Conservation (phyloP, 2,888 invertebrate species). For the Noctua pronuba region DNA sequence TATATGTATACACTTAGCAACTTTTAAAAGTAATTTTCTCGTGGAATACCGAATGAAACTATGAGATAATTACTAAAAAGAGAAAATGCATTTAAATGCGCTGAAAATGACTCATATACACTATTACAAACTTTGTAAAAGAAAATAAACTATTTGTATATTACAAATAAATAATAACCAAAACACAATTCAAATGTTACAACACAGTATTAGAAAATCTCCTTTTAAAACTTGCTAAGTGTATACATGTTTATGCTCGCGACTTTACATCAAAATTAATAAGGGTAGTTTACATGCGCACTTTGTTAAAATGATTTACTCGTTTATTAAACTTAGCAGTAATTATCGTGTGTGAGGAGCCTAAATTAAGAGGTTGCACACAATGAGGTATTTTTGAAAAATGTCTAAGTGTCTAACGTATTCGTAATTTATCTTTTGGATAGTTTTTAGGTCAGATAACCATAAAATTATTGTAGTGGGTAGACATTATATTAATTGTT, state of each 20-base stretch:
- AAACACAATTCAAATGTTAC: background rate
- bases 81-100: background rate
- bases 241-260: background rate
- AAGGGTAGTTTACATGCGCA: constrained; percentile 58
- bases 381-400: constrained; percentile 33
- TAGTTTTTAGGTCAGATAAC: constrained; percentile 24
- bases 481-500: constrained; percentile 18
- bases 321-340: constrained; percentile 52
- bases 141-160: background rate
- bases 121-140: too few relatives aligned
- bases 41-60: background rate
- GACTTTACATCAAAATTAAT: constrained; percentile 61
- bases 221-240: background rate
- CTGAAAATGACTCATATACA: too few relatives aligned
- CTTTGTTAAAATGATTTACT: constrained; percentile 59
- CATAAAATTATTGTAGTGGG: constrained; percentile 23
- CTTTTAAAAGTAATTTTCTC: background rate
- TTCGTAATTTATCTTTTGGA: constrained; percentile 44
- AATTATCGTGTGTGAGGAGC: constrained; percentile 34
- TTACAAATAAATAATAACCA: background rate
- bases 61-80: background rate
- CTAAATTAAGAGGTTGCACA: constrained; percentile 50
- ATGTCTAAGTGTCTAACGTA: constrained; percentile 16
- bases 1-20: background rate
- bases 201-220: background rate